These are phyloP conservation scores for Dorcus hopei DNA, from an alignment of 2,888 invertebrate species.

Conservation along the genomic window DNA sequence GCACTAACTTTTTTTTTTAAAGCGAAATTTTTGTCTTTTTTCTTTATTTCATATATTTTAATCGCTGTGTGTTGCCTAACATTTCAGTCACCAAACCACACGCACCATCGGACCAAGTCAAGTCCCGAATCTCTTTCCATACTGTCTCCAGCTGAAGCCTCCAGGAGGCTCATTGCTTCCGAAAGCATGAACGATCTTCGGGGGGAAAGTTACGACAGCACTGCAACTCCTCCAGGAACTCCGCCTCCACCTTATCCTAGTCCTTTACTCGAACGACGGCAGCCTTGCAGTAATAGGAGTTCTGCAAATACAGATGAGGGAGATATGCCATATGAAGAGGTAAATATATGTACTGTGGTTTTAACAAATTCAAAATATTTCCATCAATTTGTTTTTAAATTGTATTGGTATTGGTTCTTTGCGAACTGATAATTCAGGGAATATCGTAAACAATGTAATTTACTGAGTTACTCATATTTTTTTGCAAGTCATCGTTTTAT, in stretches of 20 bases:
- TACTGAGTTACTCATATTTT: no score
- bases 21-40: no score
- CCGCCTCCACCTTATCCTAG: constrained; percentile 80
- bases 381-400: no score
- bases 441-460: no score
- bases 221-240: constrained; percentile 75
- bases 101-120: constrained; percentile 64
- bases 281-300: constrained; percentile 23
- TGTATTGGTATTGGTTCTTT: no score
- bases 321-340: constrained; percentile 33
- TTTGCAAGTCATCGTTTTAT: no score
- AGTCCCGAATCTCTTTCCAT: constrained; percentile 58
- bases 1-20: no score
- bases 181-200: constrained; percentile 61
- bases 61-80: neutral
- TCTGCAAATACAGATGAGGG: constrained; percentile 35
- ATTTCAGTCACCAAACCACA: constrained; percentile 46
- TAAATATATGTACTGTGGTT: constrained; percentile 6
- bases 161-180: constrained; percentile 54
- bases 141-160: constrained; percentile 46
- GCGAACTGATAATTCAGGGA: no score
- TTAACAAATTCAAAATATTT: no score
- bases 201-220: constrained; percentile 47
- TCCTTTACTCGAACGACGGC: constrained; percentile 40
- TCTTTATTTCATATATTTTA: no score